Conservation (phyloP, 1,140 invertebrate species). For the Berghia stephanieae region DNA sequence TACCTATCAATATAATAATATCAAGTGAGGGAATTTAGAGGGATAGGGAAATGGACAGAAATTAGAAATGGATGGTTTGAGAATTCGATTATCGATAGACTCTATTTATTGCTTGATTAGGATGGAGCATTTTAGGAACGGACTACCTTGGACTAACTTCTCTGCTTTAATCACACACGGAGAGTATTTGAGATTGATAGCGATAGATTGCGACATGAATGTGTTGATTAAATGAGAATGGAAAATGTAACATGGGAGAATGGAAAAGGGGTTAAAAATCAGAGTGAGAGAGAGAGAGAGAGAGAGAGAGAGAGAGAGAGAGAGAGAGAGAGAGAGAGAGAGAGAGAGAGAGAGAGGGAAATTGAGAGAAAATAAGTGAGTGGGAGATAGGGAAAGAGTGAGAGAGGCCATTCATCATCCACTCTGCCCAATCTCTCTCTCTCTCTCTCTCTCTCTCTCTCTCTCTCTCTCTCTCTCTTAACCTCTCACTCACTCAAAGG, state of each 20-base stretch:
- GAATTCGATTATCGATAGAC: too few species aligned
- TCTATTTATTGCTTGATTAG: too few species aligned
- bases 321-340: conserved; percentile 15
- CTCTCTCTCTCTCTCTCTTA: not conserved
- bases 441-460: not conserved
- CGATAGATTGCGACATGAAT: not conserved
- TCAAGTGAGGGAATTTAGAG: too few species aligned
- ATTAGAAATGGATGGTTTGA: too few species aligned
- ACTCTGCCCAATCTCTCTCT: not conserved
- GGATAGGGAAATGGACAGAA: too few species aligned
- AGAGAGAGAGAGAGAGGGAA: not conserved
- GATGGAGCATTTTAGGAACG: not conserved
- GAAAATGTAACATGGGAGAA: not conserved
- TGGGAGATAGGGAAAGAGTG: conserved; percentile 6
- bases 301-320: not conserved
- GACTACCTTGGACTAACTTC: too few species aligned
- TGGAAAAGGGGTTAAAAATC: not conserved
- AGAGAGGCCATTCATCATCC: not conserved
- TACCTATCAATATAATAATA: too few species aligned
- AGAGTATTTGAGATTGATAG: too few species aligned
- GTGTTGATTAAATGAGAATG: not conserved
- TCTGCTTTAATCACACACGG: too few species aligned
- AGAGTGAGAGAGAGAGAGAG: not conserved
- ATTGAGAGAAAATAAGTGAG: too few species aligned
- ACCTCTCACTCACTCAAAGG: not conserved